Conservation (phyloP, 2,888 invertebrate species). For the Athripsodes cinereus region DNA sequence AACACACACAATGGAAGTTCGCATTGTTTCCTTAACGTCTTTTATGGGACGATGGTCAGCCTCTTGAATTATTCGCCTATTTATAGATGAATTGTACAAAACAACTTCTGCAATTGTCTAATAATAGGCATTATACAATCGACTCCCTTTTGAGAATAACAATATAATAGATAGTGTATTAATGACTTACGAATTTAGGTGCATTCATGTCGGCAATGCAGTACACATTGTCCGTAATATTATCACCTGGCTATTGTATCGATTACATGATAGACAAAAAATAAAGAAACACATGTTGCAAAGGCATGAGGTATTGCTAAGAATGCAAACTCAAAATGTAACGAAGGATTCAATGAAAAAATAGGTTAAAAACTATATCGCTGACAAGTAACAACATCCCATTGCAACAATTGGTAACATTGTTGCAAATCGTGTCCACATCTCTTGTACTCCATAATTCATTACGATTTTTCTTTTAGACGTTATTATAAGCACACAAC, state of each 20-base stretch:
- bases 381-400: too few species aligned
- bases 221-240: neutral
- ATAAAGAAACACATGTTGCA: neutral
- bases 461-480: too few species aligned
- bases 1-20: neutral
- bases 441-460: too few species aligned
- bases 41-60: slow-evolving; percentile 12
- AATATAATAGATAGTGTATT: slow-evolving; percentile 12
- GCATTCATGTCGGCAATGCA: slow-evolving; percentile 5
- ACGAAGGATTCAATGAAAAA: too few species aligned
- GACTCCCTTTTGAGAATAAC: slow-evolving; percentile 9
- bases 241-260: slow-evolving; percentile 16
- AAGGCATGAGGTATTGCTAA: too few species aligned
- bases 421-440: too few species aligned
- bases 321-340: too few species aligned
- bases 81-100: slow-evolving; percentile 24
- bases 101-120: slow-evolving; percentile 15
- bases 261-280: neutral
- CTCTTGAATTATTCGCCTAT: slow-evolving; percentile 25
- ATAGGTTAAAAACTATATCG: too few species aligned
- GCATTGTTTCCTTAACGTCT: slow-evolving; percentile 4
- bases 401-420: too few species aligned
- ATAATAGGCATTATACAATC: slow-evolving; percentile 7
- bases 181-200: slow-evolving; percentile 23
- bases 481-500: too few species aligned